Conservation (phyloP, 2,888 invertebrate species). For the Aspidiotus rigidus region DNA sequence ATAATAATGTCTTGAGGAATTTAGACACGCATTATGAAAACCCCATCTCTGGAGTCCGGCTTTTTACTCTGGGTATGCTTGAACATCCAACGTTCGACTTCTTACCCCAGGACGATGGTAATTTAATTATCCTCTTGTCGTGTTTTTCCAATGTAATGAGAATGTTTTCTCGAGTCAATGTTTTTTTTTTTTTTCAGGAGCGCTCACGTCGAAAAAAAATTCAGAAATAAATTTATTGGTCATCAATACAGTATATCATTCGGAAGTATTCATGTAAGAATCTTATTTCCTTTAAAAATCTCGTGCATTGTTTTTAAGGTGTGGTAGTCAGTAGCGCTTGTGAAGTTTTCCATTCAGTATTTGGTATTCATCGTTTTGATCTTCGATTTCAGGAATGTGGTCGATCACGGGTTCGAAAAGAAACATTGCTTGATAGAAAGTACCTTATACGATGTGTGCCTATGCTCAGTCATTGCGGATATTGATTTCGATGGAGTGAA, state of each 20-base stretch:
- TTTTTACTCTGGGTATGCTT: slow-evolving; percentile 42
- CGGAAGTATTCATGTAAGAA: slow-evolving; percentile 43
- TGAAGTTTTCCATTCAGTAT: too few species aligned
- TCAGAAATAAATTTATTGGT: slow-evolving; percentile 50
- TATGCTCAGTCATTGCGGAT: slow-evolving; percentile 56
- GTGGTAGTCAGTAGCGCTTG: too few species aligned
- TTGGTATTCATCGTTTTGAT: background rate
- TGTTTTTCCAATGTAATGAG: too few species aligned
- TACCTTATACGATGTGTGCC: slow-evolving; percentile 51
- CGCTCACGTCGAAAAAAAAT: slow-evolving; percentile 36
- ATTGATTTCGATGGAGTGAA: slow-evolving; percentile 60
- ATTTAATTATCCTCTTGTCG: background rate
- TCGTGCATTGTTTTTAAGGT: slow-evolving; percentile 3
- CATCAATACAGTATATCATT: slow-evolving; percentile 49
- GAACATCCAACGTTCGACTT: too few species aligned
- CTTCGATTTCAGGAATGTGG: slow-evolving; percentile 45
- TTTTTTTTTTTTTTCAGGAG: slow-evolving; percentile 12
- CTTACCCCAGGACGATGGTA: background rate
- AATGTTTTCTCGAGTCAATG: too few species aligned
- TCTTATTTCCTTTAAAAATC: background rate
- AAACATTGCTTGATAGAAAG: slow-evolving; percentile 46
- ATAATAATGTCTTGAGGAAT: slow-evolving; percentile 43
- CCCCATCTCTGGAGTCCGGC: slow-evolving; percentile 49
- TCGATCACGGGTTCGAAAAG: slow-evolving; percentile 46
- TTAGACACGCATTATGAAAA: slow-evolving; percentile 50